phyloP scores from a whole-genome alignment of 1,140 invertebrate species.

The Trichomalopsis sarcophagae region DNA sequence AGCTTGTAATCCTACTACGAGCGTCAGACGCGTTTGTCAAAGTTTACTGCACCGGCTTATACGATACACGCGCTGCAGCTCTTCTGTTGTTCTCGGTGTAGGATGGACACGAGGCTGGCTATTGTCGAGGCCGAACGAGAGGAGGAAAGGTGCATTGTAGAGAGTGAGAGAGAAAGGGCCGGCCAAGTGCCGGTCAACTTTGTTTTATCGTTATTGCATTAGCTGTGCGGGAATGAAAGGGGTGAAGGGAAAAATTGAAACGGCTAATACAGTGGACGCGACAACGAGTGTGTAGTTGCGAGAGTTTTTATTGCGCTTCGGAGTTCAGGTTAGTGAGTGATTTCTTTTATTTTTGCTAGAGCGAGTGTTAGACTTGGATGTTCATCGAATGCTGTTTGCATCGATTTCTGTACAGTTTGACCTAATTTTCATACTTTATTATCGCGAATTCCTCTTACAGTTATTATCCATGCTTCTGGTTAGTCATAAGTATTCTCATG shows the following conservation, averaged over 20 bases:
- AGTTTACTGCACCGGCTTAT: constrained; percentile 54
- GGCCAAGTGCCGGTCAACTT: constrained; percentile 30
- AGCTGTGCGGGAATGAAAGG: neutral
- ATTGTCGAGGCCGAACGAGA: neutral
- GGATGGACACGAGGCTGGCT: neutral
- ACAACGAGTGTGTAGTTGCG: neutral
- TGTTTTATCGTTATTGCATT: constrained; percentile 41
- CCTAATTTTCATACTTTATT: too few species aligned
- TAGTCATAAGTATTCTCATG: too few species aligned
- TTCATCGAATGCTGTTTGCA: neutral
- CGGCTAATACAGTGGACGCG: neutral
- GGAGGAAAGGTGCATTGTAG: neutral
- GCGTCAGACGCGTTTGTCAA: constrained; percentile 59
- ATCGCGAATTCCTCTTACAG: too few species aligned
- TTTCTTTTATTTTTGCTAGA: constrained; percentile 3
- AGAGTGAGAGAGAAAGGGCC: too few species aligned
- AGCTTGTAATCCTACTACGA: constrained; percentile 60
- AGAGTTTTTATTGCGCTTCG: constrained; percentile 4
- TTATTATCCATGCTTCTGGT: too few species aligned
- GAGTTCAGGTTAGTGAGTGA: neutral
- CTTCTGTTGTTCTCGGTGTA: constrained; percentile 12
- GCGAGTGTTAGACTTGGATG: neutral
- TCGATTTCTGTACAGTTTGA: neutral
- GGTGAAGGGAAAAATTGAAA: constrained; percentile 22
- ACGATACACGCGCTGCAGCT: constrained; percentile 1